Conservation (phyloP, 1,140 invertebrate species). For the Drosophila auraria region DNA sequence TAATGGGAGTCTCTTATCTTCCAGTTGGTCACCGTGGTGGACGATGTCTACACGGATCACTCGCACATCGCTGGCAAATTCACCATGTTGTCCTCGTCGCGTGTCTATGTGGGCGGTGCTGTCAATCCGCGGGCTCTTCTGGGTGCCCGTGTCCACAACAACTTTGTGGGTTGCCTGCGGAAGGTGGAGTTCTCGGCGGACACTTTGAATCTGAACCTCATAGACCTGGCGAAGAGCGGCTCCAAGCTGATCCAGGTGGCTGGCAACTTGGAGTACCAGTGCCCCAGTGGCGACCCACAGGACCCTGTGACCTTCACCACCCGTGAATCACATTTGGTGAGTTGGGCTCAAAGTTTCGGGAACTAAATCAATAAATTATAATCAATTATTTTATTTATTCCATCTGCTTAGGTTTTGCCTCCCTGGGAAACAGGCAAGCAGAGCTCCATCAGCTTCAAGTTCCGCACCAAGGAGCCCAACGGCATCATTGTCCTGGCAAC, state of each 20-base stretch:
- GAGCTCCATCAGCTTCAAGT: slow-evolving; percentile 96
- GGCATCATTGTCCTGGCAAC: slow-evolving; percentile 97
- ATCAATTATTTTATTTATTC: not conserved
- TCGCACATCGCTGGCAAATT: slow-evolving; percentile 97
- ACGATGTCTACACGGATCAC: slow-evolving; percentile 95
- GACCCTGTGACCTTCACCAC: slow-evolving; percentile 97
- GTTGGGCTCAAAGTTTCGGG: slow-evolving; percentile 83
- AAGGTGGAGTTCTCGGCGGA: slow-evolving; percentile 98
- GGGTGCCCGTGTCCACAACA: slow-evolving; percentile 93
- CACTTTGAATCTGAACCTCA: slow-evolving; percentile 93
- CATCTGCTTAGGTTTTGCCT: slow-evolving; percentile 89
- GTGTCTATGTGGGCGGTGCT: slow-evolving; percentile 95
- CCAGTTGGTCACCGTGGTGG: slow-evolving; percentile 95
- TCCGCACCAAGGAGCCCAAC: slow-evolving; percentile 97
- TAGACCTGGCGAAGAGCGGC: slow-evolving; percentile 94
- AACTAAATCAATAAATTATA: no score
- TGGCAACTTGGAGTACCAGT: slow-evolving; percentile 95
- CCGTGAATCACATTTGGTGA: slow-evolving; percentile 92
- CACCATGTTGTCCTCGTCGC: slow-evolving; percentile 93
- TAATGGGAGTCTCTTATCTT: slow-evolving; percentile 45
- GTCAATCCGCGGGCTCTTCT: slow-evolving; percentile 91
- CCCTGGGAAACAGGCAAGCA: slow-evolving; percentile 94
- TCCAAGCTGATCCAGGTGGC: slow-evolving; percentile 94
- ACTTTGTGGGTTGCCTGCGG: slow-evolving; percentile 97
- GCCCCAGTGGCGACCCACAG: slow-evolving; percentile 92